phyloP scores from a whole-genome alignment of 2,797 vertebrate species.

The Hozukius guyotensis region DNA sequence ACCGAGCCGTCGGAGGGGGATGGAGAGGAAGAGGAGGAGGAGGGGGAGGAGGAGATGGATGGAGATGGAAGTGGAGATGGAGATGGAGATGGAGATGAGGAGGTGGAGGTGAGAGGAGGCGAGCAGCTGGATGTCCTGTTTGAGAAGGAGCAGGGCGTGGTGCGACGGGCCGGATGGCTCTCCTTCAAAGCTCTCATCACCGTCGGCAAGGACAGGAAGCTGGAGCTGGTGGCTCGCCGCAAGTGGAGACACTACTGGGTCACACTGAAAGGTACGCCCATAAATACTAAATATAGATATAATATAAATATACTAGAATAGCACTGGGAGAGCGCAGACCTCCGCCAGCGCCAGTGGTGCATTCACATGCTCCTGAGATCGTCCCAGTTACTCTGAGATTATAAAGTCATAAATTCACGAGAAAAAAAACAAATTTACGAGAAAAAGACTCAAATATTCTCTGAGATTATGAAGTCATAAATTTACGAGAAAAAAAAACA shows the following conservation, averaged over 20 bases:
- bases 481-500: too few relatives aligned
- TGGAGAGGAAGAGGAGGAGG: conserved; percentile 56
- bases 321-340: too few relatives aligned
- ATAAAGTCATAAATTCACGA: too few relatives aligned
- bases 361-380: too few relatives aligned
- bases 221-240: conserved; percentile 89
- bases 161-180: conserved; percentile 93
- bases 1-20: conserved; percentile 71
- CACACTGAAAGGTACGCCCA: conserved; percentile 88
- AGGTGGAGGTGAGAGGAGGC: conserved; percentile 75
- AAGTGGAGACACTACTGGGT: conserved; percentile 95
- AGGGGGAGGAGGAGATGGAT: conserved; percentile 49
- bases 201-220: conserved; percentile 90
- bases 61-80: conserved; percentile 18
- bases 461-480: too few relatives aligned
- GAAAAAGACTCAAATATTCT: too few relatives aligned
- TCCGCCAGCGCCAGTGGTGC: too few relatives aligned
- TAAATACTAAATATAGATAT: too few relatives aligned
- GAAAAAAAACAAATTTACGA: too few relatives aligned
- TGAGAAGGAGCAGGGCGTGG: conserved; percentile 92
- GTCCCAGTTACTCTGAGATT: too few relatives aligned
- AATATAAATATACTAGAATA: too few relatives aligned
- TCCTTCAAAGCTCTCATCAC: conserved; percentile 93
- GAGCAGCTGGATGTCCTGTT: conserved; percentile 89
- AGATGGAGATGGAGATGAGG: conserved; percentile 55